Evolutionary conservation across 1,140 invertebrate genomes (phyloP).

Genomic region (Calliopsis andreniformis): DNA sequence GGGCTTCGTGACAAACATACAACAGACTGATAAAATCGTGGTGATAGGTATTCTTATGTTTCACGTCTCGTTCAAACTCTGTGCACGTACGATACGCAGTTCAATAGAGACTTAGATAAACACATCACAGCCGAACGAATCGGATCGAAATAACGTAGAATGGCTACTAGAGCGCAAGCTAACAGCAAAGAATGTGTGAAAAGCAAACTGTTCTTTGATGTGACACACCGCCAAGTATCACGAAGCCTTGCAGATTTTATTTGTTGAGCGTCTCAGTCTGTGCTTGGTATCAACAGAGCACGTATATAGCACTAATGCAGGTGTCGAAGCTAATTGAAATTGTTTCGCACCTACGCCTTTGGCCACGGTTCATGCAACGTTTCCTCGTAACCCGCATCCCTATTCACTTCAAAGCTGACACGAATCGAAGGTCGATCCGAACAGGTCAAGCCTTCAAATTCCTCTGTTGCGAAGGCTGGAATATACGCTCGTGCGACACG

Average conservation of each 20-base stretch:
- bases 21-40: too few relatives aligned
- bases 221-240: not conserved
- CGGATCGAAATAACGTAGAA: not conserved
- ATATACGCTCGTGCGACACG: not conserved
- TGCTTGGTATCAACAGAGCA: not conserved
- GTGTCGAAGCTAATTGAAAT: constrained; percentile 33
- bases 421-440: constrained; percentile 20
- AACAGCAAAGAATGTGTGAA: not conserved
- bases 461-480: not conserved
- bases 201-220: not conserved
- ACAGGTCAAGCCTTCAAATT: constrained; percentile 15
- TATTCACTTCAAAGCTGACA: constrained; percentile 12
- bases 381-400: not conserved
- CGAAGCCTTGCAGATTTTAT: not conserved
- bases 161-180: not conserved
- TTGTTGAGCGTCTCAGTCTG: not conserved
- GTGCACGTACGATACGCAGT: too few relatives aligned
- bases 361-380: not conserved
- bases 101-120: not conserved
- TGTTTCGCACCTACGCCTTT: constrained; percentile 22
- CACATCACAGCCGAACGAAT: not conserved
- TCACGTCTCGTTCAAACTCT: too few relatives aligned
- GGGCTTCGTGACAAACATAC: not conserved
- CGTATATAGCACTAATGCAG: not conserved
- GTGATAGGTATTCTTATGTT: too few relatives aligned